Conservation (phyloP, 2,888 invertebrate genomes). For the Drosophila rubida region DNA sequence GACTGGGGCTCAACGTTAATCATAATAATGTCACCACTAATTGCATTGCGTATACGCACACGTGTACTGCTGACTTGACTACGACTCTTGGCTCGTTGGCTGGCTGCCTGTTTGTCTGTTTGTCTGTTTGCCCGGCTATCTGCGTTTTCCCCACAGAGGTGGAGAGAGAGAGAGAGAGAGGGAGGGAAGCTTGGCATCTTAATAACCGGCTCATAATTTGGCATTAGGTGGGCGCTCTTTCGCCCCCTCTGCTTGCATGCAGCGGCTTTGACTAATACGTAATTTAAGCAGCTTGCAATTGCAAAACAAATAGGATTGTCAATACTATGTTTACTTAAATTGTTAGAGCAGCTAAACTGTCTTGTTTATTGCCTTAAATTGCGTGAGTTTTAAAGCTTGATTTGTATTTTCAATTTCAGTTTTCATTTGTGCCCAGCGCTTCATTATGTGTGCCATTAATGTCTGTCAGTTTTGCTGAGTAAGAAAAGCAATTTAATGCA, state of each 20-base stretch:
- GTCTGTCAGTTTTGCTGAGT: not conserved
- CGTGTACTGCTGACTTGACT: constrained; percentile 54
- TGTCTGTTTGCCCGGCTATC: not conserved
- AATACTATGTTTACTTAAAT: not conserved
- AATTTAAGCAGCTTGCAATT: not conserved
- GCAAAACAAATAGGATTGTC: no score
- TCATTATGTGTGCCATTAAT: constrained; percentile 21
- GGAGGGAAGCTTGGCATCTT: constrained; percentile 18
- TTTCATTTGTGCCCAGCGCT: constrained; percentile 2
- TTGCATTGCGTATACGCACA: constrained; percentile 80
- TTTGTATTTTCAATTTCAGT: constrained; percentile 31
- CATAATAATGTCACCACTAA: constrained; percentile 78
- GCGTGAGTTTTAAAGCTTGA: not conserved
- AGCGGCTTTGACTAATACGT: constrained; percentile 26
- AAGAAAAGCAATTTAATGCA: constrained; percentile 42
- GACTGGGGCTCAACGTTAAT: constrained; percentile 59
- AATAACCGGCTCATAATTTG: constrained; percentile 66
- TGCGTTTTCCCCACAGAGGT: not conserved
- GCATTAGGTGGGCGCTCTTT: constrained; percentile 49
- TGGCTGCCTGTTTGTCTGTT: not conserved
- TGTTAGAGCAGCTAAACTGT: not conserved
- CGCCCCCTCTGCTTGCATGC: constrained; percentile 18
- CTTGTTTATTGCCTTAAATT: not conserved
- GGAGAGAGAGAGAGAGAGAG: no score
- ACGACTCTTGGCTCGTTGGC: constrained; percentile 11